Base-by-base conservation (phyloP, 2,113 vertebrate species). In the Notarius lentiginosus region DNA sequence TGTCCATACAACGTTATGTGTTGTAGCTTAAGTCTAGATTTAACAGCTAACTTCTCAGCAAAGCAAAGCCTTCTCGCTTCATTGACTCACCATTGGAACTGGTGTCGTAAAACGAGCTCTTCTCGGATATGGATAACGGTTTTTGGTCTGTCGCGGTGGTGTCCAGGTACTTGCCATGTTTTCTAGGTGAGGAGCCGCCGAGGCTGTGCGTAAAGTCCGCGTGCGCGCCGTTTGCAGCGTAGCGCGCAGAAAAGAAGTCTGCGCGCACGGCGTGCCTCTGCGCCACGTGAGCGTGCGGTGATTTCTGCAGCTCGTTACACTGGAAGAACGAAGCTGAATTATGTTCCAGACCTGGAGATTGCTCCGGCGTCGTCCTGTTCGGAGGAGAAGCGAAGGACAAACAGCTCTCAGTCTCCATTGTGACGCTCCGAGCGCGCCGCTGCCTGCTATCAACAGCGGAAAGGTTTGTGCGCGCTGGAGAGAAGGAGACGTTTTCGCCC, bases 391-490 rank as follows among this genome's bases (percentile, higher is more conserved):
- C 91, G 85, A 96, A 97, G 85, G 95, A 90, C 94, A 95, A 91
- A 92, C 97, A 96, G 89, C 88, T 93, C 87, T 95, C 95, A 30
- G 95, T 92, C 92, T 97, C 96, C 97, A 97, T 97, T 90, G 91
- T 87, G 89, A 73, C 86, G 86, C 55, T 92, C 91, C 91, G 83
- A 88, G 91, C 90, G 83, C 87, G 89, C 87, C 94, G 91, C 90
- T 90, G 91, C 72, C 90, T 90, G 89, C 91, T 92, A 88, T 86
- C 82, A 85, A 84, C 86, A 72, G 90, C 79, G 86, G 79, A 92
- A 91, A 88, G 87, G 91, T 90, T 89, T 51, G 92, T 92, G 90
- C 90, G 91, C 88, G 55, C 61, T 90, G 85, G 90, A 79, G 79
- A 84, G 70, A 73, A 55, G 83, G 84, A 82, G 85, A 12, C 2